These are phyloP conservation scores for Agrochola litura DNA, from an alignment of 2,888 invertebrate genomes.

Conservation along the genomic window DNA sequence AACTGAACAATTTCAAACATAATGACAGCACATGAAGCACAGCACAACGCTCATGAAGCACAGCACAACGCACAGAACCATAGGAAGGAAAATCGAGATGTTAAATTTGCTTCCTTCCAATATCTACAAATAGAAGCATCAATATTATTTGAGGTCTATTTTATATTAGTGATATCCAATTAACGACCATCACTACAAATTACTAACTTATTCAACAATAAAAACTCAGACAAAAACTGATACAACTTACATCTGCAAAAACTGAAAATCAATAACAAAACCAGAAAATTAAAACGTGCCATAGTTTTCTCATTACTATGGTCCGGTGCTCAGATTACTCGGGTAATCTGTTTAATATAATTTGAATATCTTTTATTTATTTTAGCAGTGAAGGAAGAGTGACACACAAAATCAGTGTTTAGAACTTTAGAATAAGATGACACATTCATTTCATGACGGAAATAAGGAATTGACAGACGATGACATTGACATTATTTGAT, in stretches of 20 bases:
- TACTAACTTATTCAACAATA: neutral
- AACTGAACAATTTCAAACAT: neutral
- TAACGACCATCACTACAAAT: neutral
- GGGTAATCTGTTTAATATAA: neutral
- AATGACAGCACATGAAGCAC: neutral
- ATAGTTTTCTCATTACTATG: conserved; percentile 52
- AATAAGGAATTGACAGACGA: no score
- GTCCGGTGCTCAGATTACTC: neutral
- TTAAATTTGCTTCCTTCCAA: no score
- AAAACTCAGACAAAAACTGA: conserved; percentile 11
- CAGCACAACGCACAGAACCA: neutral
- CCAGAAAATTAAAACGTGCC: conserved; percentile 36
- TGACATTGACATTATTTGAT: no score
- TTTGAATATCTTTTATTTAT: neutral
- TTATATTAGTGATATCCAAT: neutral
- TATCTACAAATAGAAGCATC: neutral
- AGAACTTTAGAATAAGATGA: no score
- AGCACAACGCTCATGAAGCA: neutral
- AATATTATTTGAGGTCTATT: neutral
- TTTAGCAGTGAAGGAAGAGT: neutral
- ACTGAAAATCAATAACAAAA: conserved; percentile 55
- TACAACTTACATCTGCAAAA: conserved; percentile 48
- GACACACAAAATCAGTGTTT: neutral
- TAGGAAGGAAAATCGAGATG: neutral
- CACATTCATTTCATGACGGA: no score